phyloP scores from a whole-genome alignment of 2,888 invertebrate genomes.

The Torymus auratus region DNA sequence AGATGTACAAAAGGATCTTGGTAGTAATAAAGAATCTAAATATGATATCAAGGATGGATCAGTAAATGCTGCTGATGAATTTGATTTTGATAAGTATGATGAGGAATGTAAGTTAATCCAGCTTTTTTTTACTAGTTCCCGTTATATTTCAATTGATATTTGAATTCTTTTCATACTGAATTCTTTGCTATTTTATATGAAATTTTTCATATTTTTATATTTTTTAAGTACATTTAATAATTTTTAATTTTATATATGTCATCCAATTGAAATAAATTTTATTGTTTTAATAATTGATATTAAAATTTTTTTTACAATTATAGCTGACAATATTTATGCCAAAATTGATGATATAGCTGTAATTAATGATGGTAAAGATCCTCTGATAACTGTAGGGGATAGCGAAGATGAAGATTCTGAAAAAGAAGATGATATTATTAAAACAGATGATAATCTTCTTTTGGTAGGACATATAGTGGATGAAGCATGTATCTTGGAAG shows the following conservation, averaged over 20 bases:
- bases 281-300: background rate
- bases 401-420: conserved; percentile 82
- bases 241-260: too few species aligned
- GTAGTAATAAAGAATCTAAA: too few species aligned
- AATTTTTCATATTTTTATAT: too few species aligned
- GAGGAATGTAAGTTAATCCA: conserved; percentile 79
- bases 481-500: conserved; percentile 91
- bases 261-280: background rate
- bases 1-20: conserved; percentile 54
- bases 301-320: conserved; percentile 8
- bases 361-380: conserved; percentile 69
- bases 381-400: conserved; percentile 66
- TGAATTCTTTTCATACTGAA: too few species aligned
- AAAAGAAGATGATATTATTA: conserved; percentile 93
- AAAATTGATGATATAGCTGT: conserved; percentile 70
- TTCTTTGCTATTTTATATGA: too few species aligned
- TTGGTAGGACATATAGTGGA: conserved; percentile 91
- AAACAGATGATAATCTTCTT: conserved; percentile 92
- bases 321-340: conserved; percentile 68
- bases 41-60: conserved; percentile 57
- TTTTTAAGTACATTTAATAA: too few species aligned
- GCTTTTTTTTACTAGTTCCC: background rate
- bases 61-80: conserved; percentile 80
- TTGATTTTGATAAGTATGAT: conserved; percentile 86
- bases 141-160: background rate